Evolutionary conservation across 1,140 invertebrate genomes (phyloP), one percentile per base, ranked within the genome.

Genomic region (Leptonema lineaticorne): DNA sequence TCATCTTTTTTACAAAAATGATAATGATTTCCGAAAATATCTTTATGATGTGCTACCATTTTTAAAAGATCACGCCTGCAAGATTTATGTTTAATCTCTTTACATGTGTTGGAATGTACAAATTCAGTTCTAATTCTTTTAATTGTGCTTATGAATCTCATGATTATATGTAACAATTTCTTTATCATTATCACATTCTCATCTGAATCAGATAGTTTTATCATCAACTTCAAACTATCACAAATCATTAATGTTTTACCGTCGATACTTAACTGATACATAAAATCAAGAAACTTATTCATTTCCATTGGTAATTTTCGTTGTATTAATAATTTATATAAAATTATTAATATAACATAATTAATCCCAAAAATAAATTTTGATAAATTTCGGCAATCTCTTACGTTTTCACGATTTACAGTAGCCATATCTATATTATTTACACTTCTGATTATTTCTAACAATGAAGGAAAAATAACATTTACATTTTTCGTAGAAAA

Each of bases 361-460:
- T 81, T 81, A 1, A 85, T 81, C 0, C 85, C 86, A 74, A 87
- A 88, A 2, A 88, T 79, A 70, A 85, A 88, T 74, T 86, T 86
- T 62, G 87, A 84, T 33, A 84, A 74, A 75, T n/a, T n/a, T 73
- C 83, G 63, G 64, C 78, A 70, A 68, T 81, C 74, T 82, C 79
- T 11, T 16, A 7, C n/a, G 50, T 53, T 24, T n/a, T n/a, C n/a
- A n/a, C n/a, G n/a, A 26, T 26, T 53, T 1, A 53, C 2, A 26
- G 8, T 2, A 26, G 20, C 11, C 24, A 24, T 11, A 53, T 53
- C 24, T 26, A 3, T 11, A 24, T 22, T 18, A 2, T 20, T 26
- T 45, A 67, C 16, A 46, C 14, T 14, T 46, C 22, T 9, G 16
- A 41, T 67, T 64, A 53, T 18, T 20, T 14, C 22, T 53, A 41